Evolutionary conservation across 2,113 vertebrate genomes (phyloP).

Genomic region (Tragelaphus buxtoni): DNA sequence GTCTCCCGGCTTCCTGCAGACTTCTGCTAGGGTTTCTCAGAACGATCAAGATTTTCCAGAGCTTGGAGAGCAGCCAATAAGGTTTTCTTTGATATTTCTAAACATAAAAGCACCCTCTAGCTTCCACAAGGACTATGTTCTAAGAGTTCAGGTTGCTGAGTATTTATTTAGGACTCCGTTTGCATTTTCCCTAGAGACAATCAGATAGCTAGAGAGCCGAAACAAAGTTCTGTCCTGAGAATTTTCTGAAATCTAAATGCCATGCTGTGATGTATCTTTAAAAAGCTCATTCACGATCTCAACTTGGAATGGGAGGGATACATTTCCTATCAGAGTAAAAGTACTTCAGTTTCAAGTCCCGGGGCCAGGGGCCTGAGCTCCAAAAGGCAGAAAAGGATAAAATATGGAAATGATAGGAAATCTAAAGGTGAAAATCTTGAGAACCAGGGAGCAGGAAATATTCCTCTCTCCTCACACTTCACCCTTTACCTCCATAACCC

Average conservation of each 20-base stretch:
- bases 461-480: neutral
- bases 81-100: conserved; percentile 33
- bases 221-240: neutral
- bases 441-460: neutral
- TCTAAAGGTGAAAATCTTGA: neutral
- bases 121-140: neutral
- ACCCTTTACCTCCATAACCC: neutral
- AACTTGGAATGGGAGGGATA: neutral
- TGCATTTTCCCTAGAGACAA: neutral
- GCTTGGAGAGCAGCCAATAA: neutral
- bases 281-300: neutral
- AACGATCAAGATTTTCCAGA: neutral
- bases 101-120: neutral
- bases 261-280: neutral
- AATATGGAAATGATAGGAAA: neutral
- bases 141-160: neutral
- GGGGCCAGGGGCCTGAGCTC: neutral
- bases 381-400: neutral
- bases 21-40: neutral
- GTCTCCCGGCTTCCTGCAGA: neutral
- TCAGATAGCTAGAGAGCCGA: neutral
- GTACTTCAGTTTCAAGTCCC: neutral
- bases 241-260: neutral
- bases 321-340: neutral
- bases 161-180: neutral